Base-by-base conservation (phyloP, 2,113 vertebrate species). In the Petrocephalus zakoni region DNA sequence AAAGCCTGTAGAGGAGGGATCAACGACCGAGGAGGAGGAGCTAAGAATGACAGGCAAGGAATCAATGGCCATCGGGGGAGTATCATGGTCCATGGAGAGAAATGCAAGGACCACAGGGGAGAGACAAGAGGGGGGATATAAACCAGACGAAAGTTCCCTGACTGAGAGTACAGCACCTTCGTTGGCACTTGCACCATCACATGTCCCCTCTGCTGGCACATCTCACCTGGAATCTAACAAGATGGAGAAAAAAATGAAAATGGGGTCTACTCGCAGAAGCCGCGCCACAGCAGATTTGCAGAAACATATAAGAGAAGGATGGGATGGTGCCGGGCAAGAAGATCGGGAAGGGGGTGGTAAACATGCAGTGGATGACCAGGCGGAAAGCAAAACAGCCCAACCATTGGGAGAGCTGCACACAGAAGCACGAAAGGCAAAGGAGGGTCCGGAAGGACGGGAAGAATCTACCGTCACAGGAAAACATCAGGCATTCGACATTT, bases 261-360 rank as follows among this genome's bases (percentile, higher is more conserved):
- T 94, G 91, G 93, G 93, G 6, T 94, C 94, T 11, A 92, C 90
- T 0, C 92, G 93, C 47, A 94, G 8, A 86, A 93, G 49, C 87
- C 88, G 92, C 0, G 47, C 34, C 19, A 64, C 22, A 19, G 55
- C 56, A 42, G 34, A 83, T 34, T 8, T 46, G 37, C 52, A 82
- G 78, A 6, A 10, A 83, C 34, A 61, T 21, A 58, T 11, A 81
- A 29, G 68, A 8, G 17, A 22, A 52, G 64, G 34, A 0, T 52
- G 25, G 49, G 49, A 88, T 22, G 68, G 11, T 22, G 61, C 29
- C 22, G 64, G 72, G 46, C 25, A 17, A 72, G 64, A 42, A 47
- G 49, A 8, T 37, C 37, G 42, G 56, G 21, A 72, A 19, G 84
- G 7, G n/a, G 85, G n/a, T 61, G 72, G 10, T 8, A 7, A n/a